phyloP scores from a whole-genome alignment of 2,797 vertebrate genomes.

The Lacerta viridis region DNA sequence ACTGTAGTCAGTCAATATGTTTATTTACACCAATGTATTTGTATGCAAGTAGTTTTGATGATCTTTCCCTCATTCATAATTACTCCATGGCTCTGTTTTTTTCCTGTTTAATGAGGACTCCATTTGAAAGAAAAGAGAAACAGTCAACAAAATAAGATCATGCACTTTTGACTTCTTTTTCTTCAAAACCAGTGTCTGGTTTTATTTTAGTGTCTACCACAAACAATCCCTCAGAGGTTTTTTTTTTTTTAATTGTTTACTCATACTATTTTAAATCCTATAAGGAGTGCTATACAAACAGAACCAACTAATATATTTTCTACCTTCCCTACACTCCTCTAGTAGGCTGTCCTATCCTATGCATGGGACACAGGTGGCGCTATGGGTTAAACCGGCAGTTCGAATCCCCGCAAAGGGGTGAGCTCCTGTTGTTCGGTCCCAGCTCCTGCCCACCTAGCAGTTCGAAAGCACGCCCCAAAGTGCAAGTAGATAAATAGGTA shows the following conservation, averaged over 20 bases:
- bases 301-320: neutral
- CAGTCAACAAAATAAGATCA: neutral
- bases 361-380: no score
- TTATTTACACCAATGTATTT: conserved; percentile 16
- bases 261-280: neutral
- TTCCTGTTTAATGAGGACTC: neutral
- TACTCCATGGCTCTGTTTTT: neutral
- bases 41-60: neutral
- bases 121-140: neutral
- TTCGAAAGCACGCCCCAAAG: no score
- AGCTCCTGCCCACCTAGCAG: no score
- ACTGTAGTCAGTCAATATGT: neutral
- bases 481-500: no score
- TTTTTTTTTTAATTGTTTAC: no score
- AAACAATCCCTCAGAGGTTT: neutral
- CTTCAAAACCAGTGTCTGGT: neutral
- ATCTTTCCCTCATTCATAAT: conserved; percentile 5
- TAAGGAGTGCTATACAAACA: neutral
- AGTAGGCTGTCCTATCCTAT: neutral
- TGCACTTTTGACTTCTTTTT: neutral
- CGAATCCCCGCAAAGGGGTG: no score
- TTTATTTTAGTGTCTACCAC: neutral
- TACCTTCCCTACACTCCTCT: neutral
- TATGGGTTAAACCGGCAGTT: no score
- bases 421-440: no score